Evolutionary conservation across 2,888 invertebrate species (phyloP).

Genomic region (Nycteola revayana): DNA sequence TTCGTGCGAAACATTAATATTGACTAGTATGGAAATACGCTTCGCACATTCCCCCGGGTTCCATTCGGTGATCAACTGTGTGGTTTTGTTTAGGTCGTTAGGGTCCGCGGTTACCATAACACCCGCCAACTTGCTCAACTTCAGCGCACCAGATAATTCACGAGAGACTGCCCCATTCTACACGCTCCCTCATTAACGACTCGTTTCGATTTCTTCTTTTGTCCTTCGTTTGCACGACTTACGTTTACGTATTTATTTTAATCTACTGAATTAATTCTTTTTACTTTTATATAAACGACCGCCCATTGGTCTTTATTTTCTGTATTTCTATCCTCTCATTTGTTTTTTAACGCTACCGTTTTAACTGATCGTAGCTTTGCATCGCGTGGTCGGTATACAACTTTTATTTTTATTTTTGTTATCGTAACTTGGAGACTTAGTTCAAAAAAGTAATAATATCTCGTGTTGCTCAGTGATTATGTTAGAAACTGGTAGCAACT

Average conservation of each 20-base stretch:
- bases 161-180: constrained; percentile 38
- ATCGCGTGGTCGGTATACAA: constrained; percentile 47
- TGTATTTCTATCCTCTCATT: constrained; percentile 39
- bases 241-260: constrained; percentile 44
- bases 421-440: constrained; percentile 52
- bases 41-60: constrained; percentile 22
- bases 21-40: constrained; percentile 40
- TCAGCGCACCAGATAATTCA: constrained; percentile 48
- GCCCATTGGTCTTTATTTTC: constrained; percentile 53
- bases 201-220: constrained; percentile 35
- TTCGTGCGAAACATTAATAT: constrained; percentile 45
- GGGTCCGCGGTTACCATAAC: constrained; percentile 38
- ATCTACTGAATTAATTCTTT: constrained; percentile 33
- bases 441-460: constrained; percentile 14
- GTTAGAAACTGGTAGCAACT: constrained; percentile 58
- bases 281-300: constrained; percentile 30
- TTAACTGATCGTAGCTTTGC: constrained; percentile 61
- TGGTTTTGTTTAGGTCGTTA: constrained; percentile 42
- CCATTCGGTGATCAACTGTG: constrained; percentile 29
- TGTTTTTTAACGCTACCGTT: constrained; percentile 61
- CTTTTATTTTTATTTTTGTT: constrained; percentile 48
- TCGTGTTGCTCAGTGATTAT: constrained; percentile 36
- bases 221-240: constrained; percentile 36
- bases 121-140: constrained; percentile 22
- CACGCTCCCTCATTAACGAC: constrained; percentile 53